Evolutionary conservation across 1,140 invertebrate genomes (phyloP), one percentile per base, ranked within the genome.

Genomic region (Meloidogyne hapla): DNA sequence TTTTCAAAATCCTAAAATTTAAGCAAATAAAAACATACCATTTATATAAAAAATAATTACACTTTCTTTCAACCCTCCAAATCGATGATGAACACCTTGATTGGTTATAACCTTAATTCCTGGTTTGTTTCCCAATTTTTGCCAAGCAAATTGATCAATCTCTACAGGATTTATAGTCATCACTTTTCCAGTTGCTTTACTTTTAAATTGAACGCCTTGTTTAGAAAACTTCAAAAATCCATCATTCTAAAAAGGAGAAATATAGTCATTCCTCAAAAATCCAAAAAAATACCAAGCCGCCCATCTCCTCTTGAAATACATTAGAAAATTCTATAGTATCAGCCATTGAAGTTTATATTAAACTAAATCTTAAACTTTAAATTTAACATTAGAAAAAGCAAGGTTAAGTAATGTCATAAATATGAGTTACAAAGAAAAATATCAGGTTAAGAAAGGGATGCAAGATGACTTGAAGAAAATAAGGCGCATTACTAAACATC

Each of bases 141-240:
- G 92, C 90, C 94, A 98, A 86, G 94, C 93, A 0, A 94, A 93
- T 72, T 93, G 89, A 73, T 96, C 93, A 83, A 99, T 92, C 83
- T 98, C 95, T 71, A 90, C 89, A 0, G 91, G 89, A 38, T 91
- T 89, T 77, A 98, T 92, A 87, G 95, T 83, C n/a, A 75, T 48
- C 93, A 97, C 93, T 90, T 96, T 98, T 2, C 95, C 96, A 28
- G 95, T 98, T 89, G 95, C 96, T 67, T 90, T 92, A 87, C 97
- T 98, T 88, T 98, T 98, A 83, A 96, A 98, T 69, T 93, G 91
- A 25, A 98, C 92, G 84, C 92, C 92, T 83, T 94, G 93, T 76
- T 95, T 93, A 4, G 94, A 95, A 81, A 98, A 90, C 88, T 97
- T 97, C 6, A 99, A 87, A 75, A 93, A 91, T 2, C 95, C 95